These are phyloP conservation scores for Rotaria macrura DNA, from an alignment of 2,888 invertebrate genomes.

Conservation along the genomic window DNA sequence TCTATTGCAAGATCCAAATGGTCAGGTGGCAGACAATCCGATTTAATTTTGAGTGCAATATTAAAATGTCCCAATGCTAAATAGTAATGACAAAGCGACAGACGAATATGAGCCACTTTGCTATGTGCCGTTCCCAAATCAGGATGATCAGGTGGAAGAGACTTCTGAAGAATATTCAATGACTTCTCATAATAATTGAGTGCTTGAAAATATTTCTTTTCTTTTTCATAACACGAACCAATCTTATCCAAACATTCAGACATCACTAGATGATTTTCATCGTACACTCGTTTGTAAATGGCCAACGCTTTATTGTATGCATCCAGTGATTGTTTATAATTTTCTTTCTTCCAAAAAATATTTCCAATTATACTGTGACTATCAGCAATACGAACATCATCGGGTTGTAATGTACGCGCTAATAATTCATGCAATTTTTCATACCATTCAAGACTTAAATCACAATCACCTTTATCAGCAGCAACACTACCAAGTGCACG, in stretches of 20 bases:
- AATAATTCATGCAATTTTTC: not conserved
- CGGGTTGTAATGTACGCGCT: not conserved
- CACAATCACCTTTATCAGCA: not conserved
- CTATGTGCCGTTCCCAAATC: not conserved
- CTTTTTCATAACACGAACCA: not conserved
- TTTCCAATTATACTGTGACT: not conserved
- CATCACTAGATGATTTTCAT: not conserved
- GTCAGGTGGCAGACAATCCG: not conserved
- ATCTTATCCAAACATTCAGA: not conserved
- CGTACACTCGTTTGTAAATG: not conserved
- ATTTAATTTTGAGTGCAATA: not conserved
- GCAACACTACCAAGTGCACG: not conserved
- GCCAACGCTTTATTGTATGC: not conserved
- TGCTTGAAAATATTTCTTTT: not conserved
- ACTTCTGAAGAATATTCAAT: not conserved
- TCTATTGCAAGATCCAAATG: not conserved
- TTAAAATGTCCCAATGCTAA: not conserved
- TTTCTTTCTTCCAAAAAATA: not conserved
- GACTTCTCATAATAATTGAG: not conserved
- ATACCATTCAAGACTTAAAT: not conserved
- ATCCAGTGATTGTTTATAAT: not conserved
- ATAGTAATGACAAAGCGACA: not conserved
- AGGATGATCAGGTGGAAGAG: not conserved
- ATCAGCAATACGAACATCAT: not conserved
- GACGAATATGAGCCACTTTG: not conserved